A percentile compares a stretch with the other conserved stretches of the same genome.
Conservation (phyloP, 2,113 vertebrate species). For the Arothron firmamentum region DNA sequence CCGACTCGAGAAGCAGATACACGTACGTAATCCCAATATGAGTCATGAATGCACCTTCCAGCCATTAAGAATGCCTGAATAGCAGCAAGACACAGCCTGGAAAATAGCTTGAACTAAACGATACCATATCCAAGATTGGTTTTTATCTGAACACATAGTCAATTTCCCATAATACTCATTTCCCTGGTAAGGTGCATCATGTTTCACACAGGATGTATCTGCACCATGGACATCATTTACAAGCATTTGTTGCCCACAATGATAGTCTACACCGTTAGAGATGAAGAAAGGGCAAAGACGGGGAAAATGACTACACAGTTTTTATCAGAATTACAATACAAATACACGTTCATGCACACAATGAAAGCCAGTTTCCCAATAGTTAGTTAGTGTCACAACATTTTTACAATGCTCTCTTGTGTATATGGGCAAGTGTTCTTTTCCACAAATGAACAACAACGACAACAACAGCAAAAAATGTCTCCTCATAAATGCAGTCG, state of each 20-base stretch:
- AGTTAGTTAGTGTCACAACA: slow-evolving; percentile 70
- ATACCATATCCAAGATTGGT: no score
- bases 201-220: slow-evolving; percentile 27
- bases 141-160: slow-evolving; percentile 18
- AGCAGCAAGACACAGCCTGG: not conserved
- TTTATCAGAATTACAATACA: slow-evolving; percentile 72
- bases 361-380: slow-evolving; percentile 76
- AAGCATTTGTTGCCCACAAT: slow-evolving; percentile 41
- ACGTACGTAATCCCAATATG: slow-evolving; percentile 14
- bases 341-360: slow-evolving; percentile 78
- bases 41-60: slow-evolving; percentile 38
- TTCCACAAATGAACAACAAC: slow-evolving; percentile 46
- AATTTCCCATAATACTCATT: slow-evolving; percentile 9
- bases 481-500: slow-evolving; percentile 34
- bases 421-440: slow-evolving; percentile 40
- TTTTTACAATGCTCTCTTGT: slow-evolving; percentile 69
- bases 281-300: slow-evolving; percentile 43
- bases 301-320: slow-evolving; percentile 48
- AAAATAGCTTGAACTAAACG: no score
- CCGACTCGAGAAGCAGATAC: slow-evolving; percentile 34
- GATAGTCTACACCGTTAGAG: slow-evolving; percentile 51
- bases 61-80: slow-evolving; percentile 16
- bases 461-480: slow-evolving; percentile 29
- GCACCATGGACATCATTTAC: slow-evolving; percentile 27
- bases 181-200: slow-evolving; percentile 27